Evolutionary conservation across 2,797 vertebrate genomes (phyloP).

Genomic region (Linurgus olivaceus): DNA sequence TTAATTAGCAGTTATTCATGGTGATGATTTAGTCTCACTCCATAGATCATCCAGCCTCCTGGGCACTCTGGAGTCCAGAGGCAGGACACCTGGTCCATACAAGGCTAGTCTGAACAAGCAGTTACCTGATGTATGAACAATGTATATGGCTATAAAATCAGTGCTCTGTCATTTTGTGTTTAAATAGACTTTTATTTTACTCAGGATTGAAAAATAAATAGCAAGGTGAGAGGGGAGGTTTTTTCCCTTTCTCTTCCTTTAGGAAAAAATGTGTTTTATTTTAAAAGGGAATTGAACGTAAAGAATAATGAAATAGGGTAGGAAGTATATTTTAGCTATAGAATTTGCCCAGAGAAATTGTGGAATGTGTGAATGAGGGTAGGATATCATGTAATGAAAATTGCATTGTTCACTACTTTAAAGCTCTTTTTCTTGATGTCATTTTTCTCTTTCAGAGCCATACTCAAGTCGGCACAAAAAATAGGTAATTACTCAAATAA

Average conservation of each 20-base stretch:
- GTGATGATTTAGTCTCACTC: background rate
- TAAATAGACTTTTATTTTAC: background rate
- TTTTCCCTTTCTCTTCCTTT: background rate
- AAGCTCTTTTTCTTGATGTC: background rate
- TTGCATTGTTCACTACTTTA: background rate
- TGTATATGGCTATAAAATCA: background rate
- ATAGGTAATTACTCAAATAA: background rate
- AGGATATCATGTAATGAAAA: background rate
- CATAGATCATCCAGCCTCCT: background rate
- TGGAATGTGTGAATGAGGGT: background rate
- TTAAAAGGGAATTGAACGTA: background rate
- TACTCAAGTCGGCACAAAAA: background rate
- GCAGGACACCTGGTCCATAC: background rate
- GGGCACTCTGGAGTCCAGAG: background rate
- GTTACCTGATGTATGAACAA: background rate
- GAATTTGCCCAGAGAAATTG: background rate
- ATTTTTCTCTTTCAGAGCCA: background rate
- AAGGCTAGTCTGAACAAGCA: background rate
- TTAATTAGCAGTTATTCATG: background rate
- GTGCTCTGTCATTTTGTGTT: background rate
- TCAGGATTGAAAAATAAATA: background rate
- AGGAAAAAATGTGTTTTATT: background rate
- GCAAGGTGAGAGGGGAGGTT: rapidly evolving
- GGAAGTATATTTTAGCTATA: background rate
- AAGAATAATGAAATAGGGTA: background rate